phyloP scores from a whole-genome alignment of 2,888 invertebrate species.

The Neoaliturus tenellus region DNA sequence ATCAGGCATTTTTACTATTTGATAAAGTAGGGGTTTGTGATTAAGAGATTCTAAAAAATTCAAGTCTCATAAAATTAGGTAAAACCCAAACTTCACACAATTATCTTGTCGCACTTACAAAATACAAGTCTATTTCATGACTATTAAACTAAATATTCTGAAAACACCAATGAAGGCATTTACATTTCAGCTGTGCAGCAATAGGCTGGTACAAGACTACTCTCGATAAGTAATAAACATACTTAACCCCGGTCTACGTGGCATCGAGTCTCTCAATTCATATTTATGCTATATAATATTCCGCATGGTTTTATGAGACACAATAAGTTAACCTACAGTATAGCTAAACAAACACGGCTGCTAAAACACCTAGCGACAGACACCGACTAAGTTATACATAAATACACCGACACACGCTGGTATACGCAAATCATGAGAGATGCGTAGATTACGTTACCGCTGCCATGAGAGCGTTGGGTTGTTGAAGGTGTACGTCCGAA shows the following conservation, averaged over 20 bases:
- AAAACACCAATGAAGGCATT: slow-evolving; percentile 8
- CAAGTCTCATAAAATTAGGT: not conserved
- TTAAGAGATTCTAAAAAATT: not conserved
- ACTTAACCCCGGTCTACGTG: not conserved
- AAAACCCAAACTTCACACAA: not conserved
- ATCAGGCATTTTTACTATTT: too few relatives aligned
- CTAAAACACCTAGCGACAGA: slow-evolving; percentile 25
- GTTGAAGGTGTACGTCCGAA: slow-evolving; percentile 65
- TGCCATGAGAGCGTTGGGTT: slow-evolving; percentile 65
- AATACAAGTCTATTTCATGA: not conserved
- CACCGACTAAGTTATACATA: slow-evolving; percentile 28
- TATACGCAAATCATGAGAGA: not conserved
- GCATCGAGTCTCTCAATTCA: not conserved
- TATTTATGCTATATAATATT: not conserved
- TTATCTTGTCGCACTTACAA: not conserved
- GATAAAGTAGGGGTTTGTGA: too few relatives aligned
- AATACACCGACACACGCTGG: slow-evolving; percentile 4
- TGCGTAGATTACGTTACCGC: slow-evolving; percentile 63
- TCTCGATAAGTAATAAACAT: not conserved
- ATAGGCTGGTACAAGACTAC: not conserved
- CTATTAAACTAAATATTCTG: not conserved
- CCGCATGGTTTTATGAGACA: not conserved
- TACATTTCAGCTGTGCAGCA: not conserved
- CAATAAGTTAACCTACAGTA: not conserved
- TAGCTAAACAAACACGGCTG: slow-evolving; percentile 20